phyloP scores from a whole-genome alignment of 2,888 invertebrate species.

The Ellobium chinense region DNA sequence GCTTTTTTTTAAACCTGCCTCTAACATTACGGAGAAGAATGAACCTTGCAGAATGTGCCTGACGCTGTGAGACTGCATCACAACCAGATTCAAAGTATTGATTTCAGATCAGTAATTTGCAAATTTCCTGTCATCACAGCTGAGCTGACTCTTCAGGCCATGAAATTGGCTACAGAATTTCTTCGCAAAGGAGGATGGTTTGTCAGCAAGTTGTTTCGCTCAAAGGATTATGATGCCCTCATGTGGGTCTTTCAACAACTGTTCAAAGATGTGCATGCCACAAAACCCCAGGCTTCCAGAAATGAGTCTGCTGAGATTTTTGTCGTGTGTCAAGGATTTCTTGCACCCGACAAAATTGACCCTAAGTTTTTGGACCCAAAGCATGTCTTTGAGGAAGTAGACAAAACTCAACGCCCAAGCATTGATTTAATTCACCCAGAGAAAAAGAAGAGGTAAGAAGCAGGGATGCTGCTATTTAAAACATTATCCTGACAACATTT shows the following conservation, averaged over 20 bases:
- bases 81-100: too few relatives aligned
- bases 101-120: too few relatives aligned
- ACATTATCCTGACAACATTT: too few relatives aligned
- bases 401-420: conserved; percentile 57
- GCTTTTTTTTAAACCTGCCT: too few relatives aligned
- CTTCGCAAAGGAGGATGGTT: conserved; percentile 96
- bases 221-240: conserved; percentile 97
- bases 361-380: conserved; percentile 94
- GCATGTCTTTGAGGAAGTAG: conserved; percentile 95
- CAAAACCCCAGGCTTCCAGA: conserved; percentile 98
- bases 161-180: conserved; percentile 94
- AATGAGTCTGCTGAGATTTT: conserved; percentile 99
- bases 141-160: conserved; percentile 92
- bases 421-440: conserved; percentile 75
- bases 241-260: conserved; percentile 97
- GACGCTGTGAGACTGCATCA: too few relatives aligned
- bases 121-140: too few relatives aligned
- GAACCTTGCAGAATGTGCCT: too few relatives aligned
- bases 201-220: conserved; percentile 98
- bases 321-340: conserved; percentile 95
- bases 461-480: too few relatives aligned
- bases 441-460: conserved; percentile 66
- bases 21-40: too few relatives aligned
- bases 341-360: conserved; percentile 93
- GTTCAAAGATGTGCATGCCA: conserved; percentile 95